Base-by-base conservation (phyloP, 2,888 invertebrate genomes). In the Agelastica alni region DNA sequence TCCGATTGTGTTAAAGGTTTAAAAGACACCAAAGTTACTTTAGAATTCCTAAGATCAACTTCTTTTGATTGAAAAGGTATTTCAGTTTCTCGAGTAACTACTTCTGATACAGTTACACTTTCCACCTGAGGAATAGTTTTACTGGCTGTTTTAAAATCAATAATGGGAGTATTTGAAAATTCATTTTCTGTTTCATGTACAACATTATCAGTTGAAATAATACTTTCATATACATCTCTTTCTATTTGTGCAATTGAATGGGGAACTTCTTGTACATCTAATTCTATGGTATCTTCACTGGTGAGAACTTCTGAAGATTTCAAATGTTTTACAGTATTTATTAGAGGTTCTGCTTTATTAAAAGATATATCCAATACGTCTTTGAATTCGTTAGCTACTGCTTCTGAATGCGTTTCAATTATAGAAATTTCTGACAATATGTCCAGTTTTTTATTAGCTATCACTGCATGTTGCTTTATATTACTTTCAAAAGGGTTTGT, bases 371-470 rank as follows among this genome's bases (percentile, higher is more conserved):
- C 71, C 76, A 81, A 80, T 68, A 71, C 75, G 26, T 80, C 74
- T 2, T 28, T 41, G 45, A 62, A 56, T 10, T 63, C 52, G 55
- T 73, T 73, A 5, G 78, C 69, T 41, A 79, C 60, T 1, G 81
- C 68, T 75, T 85, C 83, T 10, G 81, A 83, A 32, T 59, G 45
- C 7, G 58, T 55, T 52, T 67, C 64, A 9, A 86, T 76, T 62
- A 67, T 41, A 37, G 81, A 80, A 42, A 89, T 60, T 59, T 83
- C 73, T 73, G 83, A 80, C 68, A 75, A 79, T 77, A 77, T 81
- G 72, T 78, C 80, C 71, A 80, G 81, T 49, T 70, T 80, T 36
- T 79, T 66, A 37, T 80, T 74, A n/a, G 81, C 80, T 12, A 63
- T 76, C 66, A 85, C 86, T 37, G 72, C 76, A 44, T 78, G 82